phyloP scores from a whole-genome alignment of 2,797 vertebrate species.

The Masticophis lateralis region DNA sequence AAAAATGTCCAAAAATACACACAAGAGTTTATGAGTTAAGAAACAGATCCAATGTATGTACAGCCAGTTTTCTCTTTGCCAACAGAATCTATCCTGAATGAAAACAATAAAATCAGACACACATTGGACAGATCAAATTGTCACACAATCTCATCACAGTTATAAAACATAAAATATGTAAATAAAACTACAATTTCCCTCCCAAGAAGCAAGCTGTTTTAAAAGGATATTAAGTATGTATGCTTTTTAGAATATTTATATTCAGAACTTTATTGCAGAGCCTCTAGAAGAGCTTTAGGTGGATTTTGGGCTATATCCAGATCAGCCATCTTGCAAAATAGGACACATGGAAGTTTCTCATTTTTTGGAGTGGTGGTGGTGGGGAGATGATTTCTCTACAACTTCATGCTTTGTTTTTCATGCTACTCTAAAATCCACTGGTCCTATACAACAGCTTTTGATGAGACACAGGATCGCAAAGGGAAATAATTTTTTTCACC shows the following conservation, averaged over 20 bases:
- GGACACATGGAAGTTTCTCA: not conserved
- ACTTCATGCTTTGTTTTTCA: not conserved
- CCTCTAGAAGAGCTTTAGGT: not conserved
- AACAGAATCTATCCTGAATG: not conserved
- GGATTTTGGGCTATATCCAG: not conserved
- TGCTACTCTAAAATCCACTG: not conserved
- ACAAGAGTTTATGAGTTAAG: not conserved
- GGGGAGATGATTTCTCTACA: not conserved
- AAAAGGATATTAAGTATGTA: not conserved
- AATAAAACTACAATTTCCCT: not conserved
- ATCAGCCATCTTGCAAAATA: not conserved
- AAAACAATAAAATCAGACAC: slow-evolving; percentile 19
- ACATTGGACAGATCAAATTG: slow-evolving; percentile 3
- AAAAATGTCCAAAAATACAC: not conserved
- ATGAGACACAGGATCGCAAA: not conserved
- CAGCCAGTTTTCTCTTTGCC: not conserved
- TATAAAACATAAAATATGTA: slow-evolving; percentile 12
- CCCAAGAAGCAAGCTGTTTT: not conserved
- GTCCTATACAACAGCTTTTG: not conserved
- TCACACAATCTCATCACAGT: not conserved
- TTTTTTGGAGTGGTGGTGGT: not conserved
- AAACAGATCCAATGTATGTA: not conserved
- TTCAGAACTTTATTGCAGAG: not conserved
- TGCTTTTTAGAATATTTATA: not conserved
- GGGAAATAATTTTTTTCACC: not conserved